These are phyloP conservation scores for Caenorhabditis angaria DNA, from an alignment of 2,888 invertebrate species.

Conservation along the genomic window DNA sequence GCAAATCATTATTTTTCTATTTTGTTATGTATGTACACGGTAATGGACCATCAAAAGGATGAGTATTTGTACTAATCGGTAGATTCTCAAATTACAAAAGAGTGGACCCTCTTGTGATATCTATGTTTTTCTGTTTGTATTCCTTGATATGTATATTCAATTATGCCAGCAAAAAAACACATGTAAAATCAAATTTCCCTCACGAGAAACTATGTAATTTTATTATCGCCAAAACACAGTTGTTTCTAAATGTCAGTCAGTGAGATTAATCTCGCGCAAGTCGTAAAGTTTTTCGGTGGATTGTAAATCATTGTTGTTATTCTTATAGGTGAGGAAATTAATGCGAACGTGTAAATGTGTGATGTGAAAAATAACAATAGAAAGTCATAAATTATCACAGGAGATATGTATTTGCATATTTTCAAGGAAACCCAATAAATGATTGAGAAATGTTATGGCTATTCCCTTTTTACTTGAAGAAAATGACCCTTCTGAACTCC, in stretches of 20 bases:
- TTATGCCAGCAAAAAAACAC: neutral
- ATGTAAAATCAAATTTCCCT: neutral
- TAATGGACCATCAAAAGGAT: constrained; percentile 3
- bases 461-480: neutral
- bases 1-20: constrained; percentile 36
- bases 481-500: neutral
- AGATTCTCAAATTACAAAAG: neutral
- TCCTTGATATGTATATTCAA: constrained; percentile 1
- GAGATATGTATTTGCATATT: neutral
- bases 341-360: neutral
- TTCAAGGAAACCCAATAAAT: neutral
- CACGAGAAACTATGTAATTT: neutral
- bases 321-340: neutral
- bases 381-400: neutral
- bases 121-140: neutral
- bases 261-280: neutral
- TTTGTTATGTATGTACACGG: too few relatives aligned
- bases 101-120: neutral
- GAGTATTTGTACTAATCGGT: neutral
- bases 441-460: neutral
- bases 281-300: neutral
- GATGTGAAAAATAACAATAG: neutral
- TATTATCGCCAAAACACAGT: neutral
- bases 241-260: neutral
- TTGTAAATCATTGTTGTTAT: constrained; percentile 1